A percentile compares a stretch with the other conserved stretches of the same genome.
Evolutionary conservation across 2,888 invertebrate species (phyloP).

Genomic region (Temnothorax unifasciatus): DNA sequence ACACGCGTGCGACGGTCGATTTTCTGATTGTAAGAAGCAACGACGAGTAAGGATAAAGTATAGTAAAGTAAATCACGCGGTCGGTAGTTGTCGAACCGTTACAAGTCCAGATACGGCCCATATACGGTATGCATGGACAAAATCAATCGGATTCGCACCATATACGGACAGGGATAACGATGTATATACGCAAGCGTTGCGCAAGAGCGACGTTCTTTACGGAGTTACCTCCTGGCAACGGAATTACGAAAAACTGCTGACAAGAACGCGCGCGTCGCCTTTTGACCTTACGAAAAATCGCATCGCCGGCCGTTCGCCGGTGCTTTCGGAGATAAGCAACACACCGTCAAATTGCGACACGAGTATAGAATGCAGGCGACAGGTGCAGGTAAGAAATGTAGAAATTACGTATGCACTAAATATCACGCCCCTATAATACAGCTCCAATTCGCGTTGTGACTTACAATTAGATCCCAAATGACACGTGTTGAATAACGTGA

Average conservation of each 20-base stretch:
- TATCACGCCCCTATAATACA: not conserved
- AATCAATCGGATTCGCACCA: slow-evolving; percentile 66
- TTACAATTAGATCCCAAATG: not conserved
- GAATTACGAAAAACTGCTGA: slow-evolving; percentile 51
- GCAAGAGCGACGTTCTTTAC: slow-evolving; percentile 56
- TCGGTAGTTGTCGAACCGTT: slow-evolving; percentile 39
- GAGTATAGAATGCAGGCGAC: not conserved
- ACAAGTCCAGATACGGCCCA: slow-evolving; percentile 49
- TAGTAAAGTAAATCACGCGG: slow-evolving; percentile 17
- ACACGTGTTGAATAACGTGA: not conserved
- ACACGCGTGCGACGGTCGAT: not conserved
- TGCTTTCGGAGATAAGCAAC: not conserved
- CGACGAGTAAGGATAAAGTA: slow-evolving; percentile 23
- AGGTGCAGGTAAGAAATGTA: slow-evolving; percentile 8
- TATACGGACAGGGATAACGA: slow-evolving; percentile 61
- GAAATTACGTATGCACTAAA: not conserved
- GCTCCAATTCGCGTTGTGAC: not conserved
- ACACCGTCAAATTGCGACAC: slow-evolving; percentile 1
- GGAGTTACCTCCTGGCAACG: slow-evolving; percentile 14
- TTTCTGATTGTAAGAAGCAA: not conserved
- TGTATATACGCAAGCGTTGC: slow-evolving; percentile 49
- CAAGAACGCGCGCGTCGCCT: slow-evolving; percentile 1
- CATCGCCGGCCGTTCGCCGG: not conserved
- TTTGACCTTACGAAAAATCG: slow-evolving; percentile 27
- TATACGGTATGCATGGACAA: slow-evolving; percentile 50